Percentiles rank a stretch among this genome's conserved stretches.
Evolutionary conservation across 2,113 vertebrate genomes (phyloP).

Genomic region (Syrrhaptes paradoxus): DNA sequence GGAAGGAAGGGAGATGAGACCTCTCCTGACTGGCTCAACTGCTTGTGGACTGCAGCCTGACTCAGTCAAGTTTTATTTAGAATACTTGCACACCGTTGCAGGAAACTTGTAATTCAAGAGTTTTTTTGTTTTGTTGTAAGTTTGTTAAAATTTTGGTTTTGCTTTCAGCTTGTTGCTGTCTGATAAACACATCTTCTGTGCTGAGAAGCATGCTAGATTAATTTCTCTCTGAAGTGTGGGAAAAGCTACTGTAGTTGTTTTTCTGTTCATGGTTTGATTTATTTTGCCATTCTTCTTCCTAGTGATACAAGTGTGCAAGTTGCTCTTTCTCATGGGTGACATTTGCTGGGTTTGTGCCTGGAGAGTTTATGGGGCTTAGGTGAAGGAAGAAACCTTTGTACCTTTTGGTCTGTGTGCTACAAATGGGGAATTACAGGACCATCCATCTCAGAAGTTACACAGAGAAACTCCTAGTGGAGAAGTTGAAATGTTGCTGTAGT

Average conservation of each 20-base stretch:
- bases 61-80: background rate
- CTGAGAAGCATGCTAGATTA: background rate
- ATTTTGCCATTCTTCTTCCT: background rate
- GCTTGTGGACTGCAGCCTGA: background rate
- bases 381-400: background rate
- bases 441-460: background rate
- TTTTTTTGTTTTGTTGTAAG: background rate
- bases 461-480: background rate
- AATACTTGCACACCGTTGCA: fast-evolving
- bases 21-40: background rate
- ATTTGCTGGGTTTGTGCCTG: background rate
- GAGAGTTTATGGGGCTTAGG: background rate
- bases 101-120: background rate
- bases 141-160: background rate
- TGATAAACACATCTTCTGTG: background rate
- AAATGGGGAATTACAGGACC: background rate
- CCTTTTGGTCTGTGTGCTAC: fast-evolving
- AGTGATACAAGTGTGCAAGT: background rate
- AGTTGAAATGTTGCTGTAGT: background rate
- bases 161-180: background rate
- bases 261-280: background rate
- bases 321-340: background rate
- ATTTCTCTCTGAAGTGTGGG: background rate
- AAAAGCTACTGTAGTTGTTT: background rate
- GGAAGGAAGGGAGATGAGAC: background rate